phyloP scores from a whole-genome alignment of 2,113 vertebrate species.

The Sitta europaea region DNA sequence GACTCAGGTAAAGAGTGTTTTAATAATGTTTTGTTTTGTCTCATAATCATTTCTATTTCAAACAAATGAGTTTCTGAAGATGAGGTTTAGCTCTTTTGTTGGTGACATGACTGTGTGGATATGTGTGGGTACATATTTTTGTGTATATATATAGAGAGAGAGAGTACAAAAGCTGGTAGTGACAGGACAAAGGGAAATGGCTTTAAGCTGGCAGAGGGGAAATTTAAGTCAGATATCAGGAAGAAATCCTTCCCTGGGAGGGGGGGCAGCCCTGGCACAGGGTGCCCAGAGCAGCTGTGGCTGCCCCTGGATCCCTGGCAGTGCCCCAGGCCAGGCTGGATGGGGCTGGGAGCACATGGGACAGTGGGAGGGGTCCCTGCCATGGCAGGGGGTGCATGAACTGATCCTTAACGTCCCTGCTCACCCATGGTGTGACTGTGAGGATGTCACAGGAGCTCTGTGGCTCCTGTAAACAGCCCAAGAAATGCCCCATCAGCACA shows the following conservation, averaged over 20 bases:
- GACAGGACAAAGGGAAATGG: not conserved
- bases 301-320: not conserved
- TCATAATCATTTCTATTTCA: not conserved
- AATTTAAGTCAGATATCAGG: accelerated
- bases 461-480: not conserved
- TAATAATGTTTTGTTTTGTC: not conserved
- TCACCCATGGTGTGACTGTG: not conserved
- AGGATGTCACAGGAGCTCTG: not conserved
- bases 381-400: not conserved
- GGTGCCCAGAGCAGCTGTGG: not conserved
- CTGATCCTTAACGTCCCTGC: too few relatives aligned
- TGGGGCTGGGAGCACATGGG: not conserved
- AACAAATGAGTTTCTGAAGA: not conserved
- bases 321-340: not conserved
- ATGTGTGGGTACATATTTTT: not conserved
- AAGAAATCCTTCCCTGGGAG: not conserved
- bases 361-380: not conserved
- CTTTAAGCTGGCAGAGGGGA: not conserved
- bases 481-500: not conserved
- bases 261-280: not conserved
- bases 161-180: not conserved
- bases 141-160: accelerated
- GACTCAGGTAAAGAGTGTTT: not conserved
- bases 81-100: not conserved
- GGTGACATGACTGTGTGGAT: not conserved